Evolutionary conservation across 2,888 invertebrate species (phyloP).

Genomic region (Drosophila ochracea): DNA sequence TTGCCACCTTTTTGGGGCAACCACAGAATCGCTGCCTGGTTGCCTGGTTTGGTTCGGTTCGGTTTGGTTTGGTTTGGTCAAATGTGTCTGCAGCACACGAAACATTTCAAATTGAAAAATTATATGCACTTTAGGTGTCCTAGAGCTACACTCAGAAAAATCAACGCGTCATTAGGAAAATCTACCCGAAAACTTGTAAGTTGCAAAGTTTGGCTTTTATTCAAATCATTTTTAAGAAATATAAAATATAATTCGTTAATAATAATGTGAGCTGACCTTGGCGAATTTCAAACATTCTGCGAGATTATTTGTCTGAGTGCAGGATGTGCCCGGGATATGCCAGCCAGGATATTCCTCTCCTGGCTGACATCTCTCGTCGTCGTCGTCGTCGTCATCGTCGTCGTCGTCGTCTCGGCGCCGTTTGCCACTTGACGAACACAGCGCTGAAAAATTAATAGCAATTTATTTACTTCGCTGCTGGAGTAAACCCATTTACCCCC

Average conservation of each 20-base stretch:
- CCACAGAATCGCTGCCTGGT: slow-evolving; percentile 53
- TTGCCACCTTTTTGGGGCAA: slow-evolving; percentile 65
- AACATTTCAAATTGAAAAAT: slow-evolving; percentile 83
- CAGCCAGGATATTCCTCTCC: neutral
- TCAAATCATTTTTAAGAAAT: neutral
- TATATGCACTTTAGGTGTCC: slow-evolving; percentile 84
- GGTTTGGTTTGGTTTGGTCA: neutral
- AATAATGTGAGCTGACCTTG: neutral
- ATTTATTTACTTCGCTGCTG: slow-evolving; percentile 79
- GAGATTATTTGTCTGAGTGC: neutral
- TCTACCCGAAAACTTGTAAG: neutral
- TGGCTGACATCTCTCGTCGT: slow-evolving; percentile 20
- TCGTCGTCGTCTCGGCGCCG: slow-evolving; percentile 62
- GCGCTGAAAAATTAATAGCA: slow-evolving; percentile 84
- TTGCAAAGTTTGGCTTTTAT: too few species aligned
- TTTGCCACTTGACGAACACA: slow-evolving; percentile 75
- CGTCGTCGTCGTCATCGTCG: neutral
- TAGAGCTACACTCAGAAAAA: neutral
- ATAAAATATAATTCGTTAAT: neutral
- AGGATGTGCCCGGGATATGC: neutral
- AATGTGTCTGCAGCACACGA: slow-evolving; percentile 56
- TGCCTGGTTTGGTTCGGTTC: slow-evolving; percentile 1
- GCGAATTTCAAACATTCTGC: neutral
- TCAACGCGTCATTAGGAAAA: fast-evolving
- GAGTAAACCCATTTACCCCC: neutral